A percentile compares a stretch with the other conserved stretches of the same genome.
Conservation (phyloP, 2,113 vertebrate species). For the Numenius arquata region DNA sequence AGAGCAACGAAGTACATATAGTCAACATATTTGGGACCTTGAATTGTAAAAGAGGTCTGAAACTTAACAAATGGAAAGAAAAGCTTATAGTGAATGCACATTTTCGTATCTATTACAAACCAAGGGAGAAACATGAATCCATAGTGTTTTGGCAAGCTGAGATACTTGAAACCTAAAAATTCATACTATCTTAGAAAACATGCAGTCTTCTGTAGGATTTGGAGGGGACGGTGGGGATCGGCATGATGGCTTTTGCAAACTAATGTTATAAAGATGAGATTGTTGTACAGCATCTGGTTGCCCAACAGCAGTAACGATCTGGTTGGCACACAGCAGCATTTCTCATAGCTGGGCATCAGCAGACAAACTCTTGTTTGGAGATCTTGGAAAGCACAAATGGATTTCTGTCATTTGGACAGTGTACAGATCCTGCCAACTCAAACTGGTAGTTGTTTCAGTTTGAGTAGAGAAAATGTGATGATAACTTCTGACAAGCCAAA, state of each 20-base stretch:
- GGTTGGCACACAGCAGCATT: background rate
- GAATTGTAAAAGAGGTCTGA: background rate
- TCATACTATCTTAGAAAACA: background rate
- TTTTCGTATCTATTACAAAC: background rate
- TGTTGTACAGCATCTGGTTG: background rate
- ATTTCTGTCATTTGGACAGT: background rate
- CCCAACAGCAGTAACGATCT: background rate
- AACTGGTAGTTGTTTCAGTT: background rate
- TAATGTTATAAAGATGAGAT: background rate
- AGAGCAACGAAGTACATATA: background rate
- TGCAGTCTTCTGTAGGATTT: background rate
- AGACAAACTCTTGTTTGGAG: background rate
- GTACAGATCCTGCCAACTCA: accelerated
- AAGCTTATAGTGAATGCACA: background rate
- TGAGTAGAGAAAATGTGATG: background rate
- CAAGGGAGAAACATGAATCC: background rate
- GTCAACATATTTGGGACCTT: background rate
- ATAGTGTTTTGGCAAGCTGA: background rate
- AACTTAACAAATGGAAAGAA: background rate
- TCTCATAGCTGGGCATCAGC: background rate
- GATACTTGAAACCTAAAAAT: background rate
- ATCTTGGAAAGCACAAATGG: background rate
- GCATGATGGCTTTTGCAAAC: background rate
- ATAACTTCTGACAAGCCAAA: background rate
- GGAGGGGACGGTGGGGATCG: background rate